These are phyloP conservation scores for Smithornis capensis DNA, from an alignment of 2,113 vertebrate species.

Conservation along the genomic window DNA sequence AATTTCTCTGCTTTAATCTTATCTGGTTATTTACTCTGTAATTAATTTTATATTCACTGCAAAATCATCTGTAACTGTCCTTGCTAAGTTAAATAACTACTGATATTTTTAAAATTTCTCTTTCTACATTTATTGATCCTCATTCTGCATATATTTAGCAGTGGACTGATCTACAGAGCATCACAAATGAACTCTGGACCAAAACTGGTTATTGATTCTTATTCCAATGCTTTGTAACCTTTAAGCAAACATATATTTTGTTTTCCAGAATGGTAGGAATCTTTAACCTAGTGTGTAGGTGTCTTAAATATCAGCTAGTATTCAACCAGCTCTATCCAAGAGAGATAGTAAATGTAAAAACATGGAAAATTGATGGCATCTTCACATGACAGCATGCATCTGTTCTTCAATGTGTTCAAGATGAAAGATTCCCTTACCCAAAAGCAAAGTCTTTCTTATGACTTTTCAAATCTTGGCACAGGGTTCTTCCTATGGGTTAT, in stretches of 20 bases:
- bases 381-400: neutral
- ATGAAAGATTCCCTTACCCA: neutral
- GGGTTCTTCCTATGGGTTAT: neutral
- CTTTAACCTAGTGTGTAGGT: neutral
- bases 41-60: neutral
- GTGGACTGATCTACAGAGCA: neutral
- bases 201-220: neutral
- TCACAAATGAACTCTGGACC: neutral
- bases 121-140: neutral
- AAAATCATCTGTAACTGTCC: neutral
- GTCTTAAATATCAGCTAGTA: neutral
- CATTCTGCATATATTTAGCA: neutral
- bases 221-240: neutral
- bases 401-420: neutral
- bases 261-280: neutral
- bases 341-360: neutral
- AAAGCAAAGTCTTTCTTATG: neutral
- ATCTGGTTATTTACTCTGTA: neutral
- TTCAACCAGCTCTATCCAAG: neutral
- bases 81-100: neutral
- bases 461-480: neutral
- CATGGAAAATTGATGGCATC: neutral
- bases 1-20: neutral
- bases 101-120: neutral
- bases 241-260: neutral